Conservation (phyloP, 2,113 vertebrate species). For the Numida meleagris region DNA sequence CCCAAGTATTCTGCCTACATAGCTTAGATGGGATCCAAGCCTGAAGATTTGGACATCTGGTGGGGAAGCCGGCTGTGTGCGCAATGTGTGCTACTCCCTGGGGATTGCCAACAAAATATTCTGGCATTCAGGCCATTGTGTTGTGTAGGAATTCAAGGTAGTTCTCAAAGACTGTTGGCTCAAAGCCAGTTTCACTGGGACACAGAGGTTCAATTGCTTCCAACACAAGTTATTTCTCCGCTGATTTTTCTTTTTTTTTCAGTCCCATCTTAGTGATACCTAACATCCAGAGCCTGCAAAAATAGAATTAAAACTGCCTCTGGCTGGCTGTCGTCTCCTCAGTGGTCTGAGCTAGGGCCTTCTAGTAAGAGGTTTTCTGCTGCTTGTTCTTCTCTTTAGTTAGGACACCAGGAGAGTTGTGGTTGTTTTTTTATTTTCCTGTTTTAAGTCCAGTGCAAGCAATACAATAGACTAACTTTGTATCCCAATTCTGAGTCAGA, state of each 20-base stretch:
- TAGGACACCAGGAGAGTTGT: not conserved
- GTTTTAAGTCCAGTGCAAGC: not conserved
- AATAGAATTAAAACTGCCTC: not conserved
- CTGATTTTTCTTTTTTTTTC: not conserved
- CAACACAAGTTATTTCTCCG: not conserved
- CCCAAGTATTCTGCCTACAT: not conserved
- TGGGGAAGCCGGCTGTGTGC: not conserved
- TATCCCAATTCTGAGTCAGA: not conserved
- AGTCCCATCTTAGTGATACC: not conserved
- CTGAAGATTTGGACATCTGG: not conserved
- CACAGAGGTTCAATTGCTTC: not conserved
- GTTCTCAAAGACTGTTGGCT: not conserved
- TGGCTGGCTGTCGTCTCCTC: not conserved
- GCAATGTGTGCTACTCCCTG: not conserved
- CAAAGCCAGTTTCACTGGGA: not conserved
- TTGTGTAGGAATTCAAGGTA: not conserved
- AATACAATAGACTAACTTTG: not conserved
- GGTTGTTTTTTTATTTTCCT: not conserved
- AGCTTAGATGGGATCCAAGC: rapidly evolving
- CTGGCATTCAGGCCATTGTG: not conserved
- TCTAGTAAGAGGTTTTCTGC: not conserved
- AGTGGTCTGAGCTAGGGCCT: not conserved
- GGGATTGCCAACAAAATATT: not conserved
- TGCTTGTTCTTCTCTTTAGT: not conserved
- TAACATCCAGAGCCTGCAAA: not conserved